A percentile compares a stretch with the other conserved stretches of the same genome.
Conservation (phyloP, 2,797 vertebrate species). For the Neoniphon sammara region DNA sequence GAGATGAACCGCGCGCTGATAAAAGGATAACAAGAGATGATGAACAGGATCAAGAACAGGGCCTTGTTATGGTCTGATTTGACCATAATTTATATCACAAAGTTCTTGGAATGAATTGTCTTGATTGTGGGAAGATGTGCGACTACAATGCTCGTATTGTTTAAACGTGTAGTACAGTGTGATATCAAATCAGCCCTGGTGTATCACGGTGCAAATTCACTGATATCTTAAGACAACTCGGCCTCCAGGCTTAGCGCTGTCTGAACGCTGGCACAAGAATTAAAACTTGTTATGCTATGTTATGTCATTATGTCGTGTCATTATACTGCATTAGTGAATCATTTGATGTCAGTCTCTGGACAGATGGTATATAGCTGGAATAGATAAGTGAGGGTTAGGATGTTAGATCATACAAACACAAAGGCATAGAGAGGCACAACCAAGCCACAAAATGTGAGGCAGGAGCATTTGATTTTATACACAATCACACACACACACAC, state of each 20-base stretch:
- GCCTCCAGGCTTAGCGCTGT: neutral
- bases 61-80: conserved; percentile 31
- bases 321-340: neutral
- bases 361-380: conserved; percentile 5
- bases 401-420: conserved; percentile 45
- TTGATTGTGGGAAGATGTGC: neutral
- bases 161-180: neutral
- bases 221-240: neutral
- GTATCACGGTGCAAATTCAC: neutral
- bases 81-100: conserved; percentile 4
- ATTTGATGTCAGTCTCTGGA: conserved; percentile 14
- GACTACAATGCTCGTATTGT: neutral
- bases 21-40: conserved; percentile 40
- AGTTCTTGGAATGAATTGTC: conserved; percentile 3
- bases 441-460: conserved; percentile 47
- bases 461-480: conserved; percentile 38
- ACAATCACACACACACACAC: conserved; percentile 24
- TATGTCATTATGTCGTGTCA: conserved; percentile 2
- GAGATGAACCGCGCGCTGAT: conserved; percentile 51
- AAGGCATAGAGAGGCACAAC: conserved; percentile 13
- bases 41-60: conserved; percentile 19
- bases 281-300: conserved; percentile 2
- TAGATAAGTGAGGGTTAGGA: conserved; percentile 34
- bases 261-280: conserved; percentile 7
- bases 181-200: no score